Conservation (phyloP, 2,888 invertebrate species). For the Athalia rosae region DNA sequence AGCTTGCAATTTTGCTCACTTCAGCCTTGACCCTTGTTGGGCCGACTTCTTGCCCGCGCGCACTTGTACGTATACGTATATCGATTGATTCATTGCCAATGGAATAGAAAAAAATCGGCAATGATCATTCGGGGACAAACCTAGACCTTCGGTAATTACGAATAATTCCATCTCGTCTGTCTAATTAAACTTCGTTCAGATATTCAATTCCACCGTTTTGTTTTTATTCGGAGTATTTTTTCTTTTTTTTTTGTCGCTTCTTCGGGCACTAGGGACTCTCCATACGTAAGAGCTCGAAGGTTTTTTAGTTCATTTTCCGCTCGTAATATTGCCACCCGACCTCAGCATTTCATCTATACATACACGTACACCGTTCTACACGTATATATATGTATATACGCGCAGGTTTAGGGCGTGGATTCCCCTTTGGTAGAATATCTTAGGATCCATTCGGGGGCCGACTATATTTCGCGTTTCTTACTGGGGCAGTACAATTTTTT, state of each 20-base stretch:
- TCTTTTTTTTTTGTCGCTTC: not conserved
- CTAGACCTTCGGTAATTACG: too few relatives aligned
- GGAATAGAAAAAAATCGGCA: too few relatives aligned
- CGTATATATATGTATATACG: too few relatives aligned
- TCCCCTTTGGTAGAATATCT: too few relatives aligned
- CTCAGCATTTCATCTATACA: too few relatives aligned
- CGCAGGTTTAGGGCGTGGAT: too few relatives aligned
- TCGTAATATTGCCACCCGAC: not conserved
- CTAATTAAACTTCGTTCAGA: not conserved
- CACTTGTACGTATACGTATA: not conserved
- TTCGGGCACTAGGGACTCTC: not conserved
- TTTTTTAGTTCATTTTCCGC: not conserved
- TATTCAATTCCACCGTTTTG: not conserved
- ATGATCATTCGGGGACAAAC: too few relatives aligned
- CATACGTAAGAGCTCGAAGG: not conserved
- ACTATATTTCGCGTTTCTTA: too few relatives aligned
- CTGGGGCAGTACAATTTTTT: too few relatives aligned
- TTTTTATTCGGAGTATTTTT: not conserved
- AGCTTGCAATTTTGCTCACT: conserved; percentile 25
- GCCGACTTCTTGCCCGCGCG: not conserved
- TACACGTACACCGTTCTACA: too few relatives aligned
- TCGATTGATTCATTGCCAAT: conserved; percentile 32
- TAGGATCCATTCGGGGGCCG: too few relatives aligned
- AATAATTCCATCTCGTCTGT: too few relatives aligned
- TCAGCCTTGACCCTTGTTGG: conserved; percentile 36